Base-by-base conservation (phyloP, 2,888 invertebrate species). In the Sinelater perroti region DNA sequence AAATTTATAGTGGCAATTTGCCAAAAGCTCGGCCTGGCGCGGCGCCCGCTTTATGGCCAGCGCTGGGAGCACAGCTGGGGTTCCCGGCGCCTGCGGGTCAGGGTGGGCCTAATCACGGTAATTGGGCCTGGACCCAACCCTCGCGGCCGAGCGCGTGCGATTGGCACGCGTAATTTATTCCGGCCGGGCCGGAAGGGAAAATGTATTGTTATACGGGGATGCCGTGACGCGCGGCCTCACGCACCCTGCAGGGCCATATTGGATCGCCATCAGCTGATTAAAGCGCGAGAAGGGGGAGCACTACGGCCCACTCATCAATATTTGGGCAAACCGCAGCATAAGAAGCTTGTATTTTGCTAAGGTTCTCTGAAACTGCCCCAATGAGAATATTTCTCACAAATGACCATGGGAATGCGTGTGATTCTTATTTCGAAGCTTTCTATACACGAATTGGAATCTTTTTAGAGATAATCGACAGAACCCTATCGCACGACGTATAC, bases 1-100 rank as follows among this genome's bases (percentile, higher is more conserved):
- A 67, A 68, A 75, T 75, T 75, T 74, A 75, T 73, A 62, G 69
- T 64, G 52, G 70, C 68, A 73, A 74, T 74, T 74, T 73, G 73
- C 70, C 70, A 72, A 71, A 70, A 70, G 72, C 70, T 64, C 67
- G 66, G 65, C 63, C 65, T 63, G 61, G 66, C 71, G 64, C 18
- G 1, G 36, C n/a, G 36, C 14, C 56, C 64, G 66, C 65, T 62
- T 68, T 42, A 10, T 14, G 14, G n/a, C 13, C 10, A 33, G 14
- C 16, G 6, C 8, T 33, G n/a, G n/a, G n/a, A n/a, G n/a, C n/a
- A n/a, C n/a, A n/a, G n/a, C 16, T 14, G 1, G 16, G 14, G 33
- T 33, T 33, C 7, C 10, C n/a, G 13, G 13, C n/a, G n/a, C n/a
- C 30, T 14, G 11, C 10, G 4, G 36, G 16, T n/a, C 18, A 26